Base-by-base conservation (phyloP, 1,140 invertebrate species). In the Goniozus legneri region DNA sequence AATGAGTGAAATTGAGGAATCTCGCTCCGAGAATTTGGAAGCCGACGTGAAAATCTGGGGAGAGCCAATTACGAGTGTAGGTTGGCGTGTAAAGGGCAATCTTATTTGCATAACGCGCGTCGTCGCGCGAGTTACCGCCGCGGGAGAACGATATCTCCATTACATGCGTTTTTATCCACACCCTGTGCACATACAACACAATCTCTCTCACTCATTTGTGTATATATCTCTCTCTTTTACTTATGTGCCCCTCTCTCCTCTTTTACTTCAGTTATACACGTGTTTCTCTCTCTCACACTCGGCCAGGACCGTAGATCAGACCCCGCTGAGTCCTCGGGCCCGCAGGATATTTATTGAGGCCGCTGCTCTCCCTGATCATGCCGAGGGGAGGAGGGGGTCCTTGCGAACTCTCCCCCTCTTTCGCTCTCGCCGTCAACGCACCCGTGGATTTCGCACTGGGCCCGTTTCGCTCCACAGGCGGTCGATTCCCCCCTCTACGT, bases 31-130 rank as follows among this genome's bases (percentile, higher is more conserved):
- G n/a, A n/a, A n/a, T 32, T 33, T 3, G 15, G 42, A 39, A 32
- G 40, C 22, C 15, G 31, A 27, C 21, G 44, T 41, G 46, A 39
- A 15, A 47, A 41, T 38, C n/a, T 15, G 21, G 39, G 10, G 46
- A 63, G 50, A 63, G 58, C 59, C 63, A 69, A 71, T 73, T 73
- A 70, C 60, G 48, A 64, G 54, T 45, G 38, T 38, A 50, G n/a
- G 40, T 46, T 51, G 56, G 58, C 60, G 58, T 62, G 62, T 64
- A 65, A 67, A 64, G 58, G 60, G 59, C 58, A 62, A 65, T 63
- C 59, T 52, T 64, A 73, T 73, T 73, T 70, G 64, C 68, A 73
- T 72, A 71, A 63, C 49, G 64, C 58, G n/a, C n/a, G n/a, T n/a
- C n/a, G 52, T 62, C 57, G 56, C 61, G 48, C 54, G 47, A 35